A percentile compares a stretch with the other conserved stretches of the same genome.
These are phyloP conservation scores for Clistopyga incitator DNA, from an alignment of 2,888 invertebrate genomes.

Conservation along the genomic window DNA sequence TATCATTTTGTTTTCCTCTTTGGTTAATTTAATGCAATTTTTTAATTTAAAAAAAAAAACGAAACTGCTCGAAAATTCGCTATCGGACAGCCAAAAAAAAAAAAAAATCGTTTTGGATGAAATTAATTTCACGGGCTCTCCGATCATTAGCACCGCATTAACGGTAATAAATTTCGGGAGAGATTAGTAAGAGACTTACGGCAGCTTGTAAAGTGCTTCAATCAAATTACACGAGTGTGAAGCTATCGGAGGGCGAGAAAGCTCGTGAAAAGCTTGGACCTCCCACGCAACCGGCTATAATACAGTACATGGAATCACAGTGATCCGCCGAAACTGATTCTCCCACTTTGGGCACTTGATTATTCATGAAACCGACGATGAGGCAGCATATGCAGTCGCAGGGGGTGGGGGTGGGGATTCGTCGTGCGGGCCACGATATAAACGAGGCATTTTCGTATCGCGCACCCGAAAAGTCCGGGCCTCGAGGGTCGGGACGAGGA, in stretches of 20 bases:
- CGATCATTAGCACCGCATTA: constrained; percentile 43
- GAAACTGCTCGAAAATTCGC: too few relatives aligned
- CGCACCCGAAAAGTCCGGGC: constrained; percentile 13
- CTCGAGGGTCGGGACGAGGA: constrained; percentile 9
- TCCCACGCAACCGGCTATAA: constrained; percentile 7
- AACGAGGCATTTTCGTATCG: constrained; percentile 42
- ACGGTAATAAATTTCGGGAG: constrained; percentile 23
- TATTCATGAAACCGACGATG: constrained; percentile 67
- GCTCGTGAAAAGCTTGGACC: not conserved
- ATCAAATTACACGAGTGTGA: constrained; percentile 53
- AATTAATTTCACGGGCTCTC: constrained; percentile 40
- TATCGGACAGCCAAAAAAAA: not conserved
- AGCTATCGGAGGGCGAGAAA: constrained; percentile 1
- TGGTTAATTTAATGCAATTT: too few relatives aligned
- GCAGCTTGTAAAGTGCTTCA: constrained; percentile 13
- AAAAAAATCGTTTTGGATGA: constrained; percentile 11
- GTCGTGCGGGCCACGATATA: constrained; percentile 31
- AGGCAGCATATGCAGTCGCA: constrained; percentile 60
- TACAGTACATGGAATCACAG: constrained; percentile 35
- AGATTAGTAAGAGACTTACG: constrained; percentile 43
- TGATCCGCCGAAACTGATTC: constrained; percentile 18
- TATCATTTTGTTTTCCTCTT: too few relatives aligned
- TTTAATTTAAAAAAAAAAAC: too few relatives aligned
- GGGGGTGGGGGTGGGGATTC: constrained; percentile 38
- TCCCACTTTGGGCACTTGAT: constrained; percentile 54